These are phyloP conservation scores for Drosophila quinaria DNA, from an alignment of 2,888 invertebrate species.

Conservation along the genomic window DNA sequence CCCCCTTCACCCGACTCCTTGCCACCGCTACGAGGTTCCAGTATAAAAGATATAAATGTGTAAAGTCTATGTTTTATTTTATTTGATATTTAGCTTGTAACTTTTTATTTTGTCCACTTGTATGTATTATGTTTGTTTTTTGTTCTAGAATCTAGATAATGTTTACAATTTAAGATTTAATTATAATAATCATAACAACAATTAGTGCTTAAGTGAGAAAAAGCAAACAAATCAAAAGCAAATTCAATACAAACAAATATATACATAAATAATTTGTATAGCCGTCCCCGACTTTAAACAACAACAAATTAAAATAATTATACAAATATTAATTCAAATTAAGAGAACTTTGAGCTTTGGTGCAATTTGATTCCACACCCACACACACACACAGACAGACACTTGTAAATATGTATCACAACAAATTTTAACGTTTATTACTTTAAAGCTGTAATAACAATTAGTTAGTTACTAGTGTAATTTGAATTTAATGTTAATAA, in stretches of 20 bases:
- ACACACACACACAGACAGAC: conserved; percentile 23
- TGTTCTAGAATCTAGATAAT: conserved; percentile 54
- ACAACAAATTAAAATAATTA: conserved; percentile 26
- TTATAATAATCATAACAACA: conserved; percentile 14
- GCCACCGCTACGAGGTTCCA: conserved; percentile 29
- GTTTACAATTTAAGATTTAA: conserved; percentile 31
- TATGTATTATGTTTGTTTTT: conserved; percentile 56
- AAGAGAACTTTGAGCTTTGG: conserved; percentile 31
- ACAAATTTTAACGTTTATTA: conserved; percentile 71
- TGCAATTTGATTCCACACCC: conserved; percentile 57
- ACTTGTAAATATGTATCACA: conserved; percentile 63
- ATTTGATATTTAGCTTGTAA: conserved; percentile 26
- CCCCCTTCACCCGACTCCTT: too few relatives aligned
- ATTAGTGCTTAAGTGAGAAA: conserved; percentile 52
- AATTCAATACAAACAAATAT: conserved; percentile 22
- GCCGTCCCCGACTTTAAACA: conserved; percentile 40
- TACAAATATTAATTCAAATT: conserved; percentile 35
- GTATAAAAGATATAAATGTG: conserved; percentile 24
- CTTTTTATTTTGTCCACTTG: conserved; percentile 20
- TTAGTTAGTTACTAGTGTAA: conserved; percentile 63
- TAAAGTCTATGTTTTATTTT: conserved; percentile 43
- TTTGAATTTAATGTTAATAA: conserved; percentile 58
- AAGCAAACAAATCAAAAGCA: conserved; percentile 39
- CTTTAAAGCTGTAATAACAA: conserved; percentile 72
- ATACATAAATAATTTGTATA: conserved; percentile 43